Evolutionary conservation across 1,140 invertebrate species (phyloP).

Genomic region (Helicorthomorpha holstii): DNA sequence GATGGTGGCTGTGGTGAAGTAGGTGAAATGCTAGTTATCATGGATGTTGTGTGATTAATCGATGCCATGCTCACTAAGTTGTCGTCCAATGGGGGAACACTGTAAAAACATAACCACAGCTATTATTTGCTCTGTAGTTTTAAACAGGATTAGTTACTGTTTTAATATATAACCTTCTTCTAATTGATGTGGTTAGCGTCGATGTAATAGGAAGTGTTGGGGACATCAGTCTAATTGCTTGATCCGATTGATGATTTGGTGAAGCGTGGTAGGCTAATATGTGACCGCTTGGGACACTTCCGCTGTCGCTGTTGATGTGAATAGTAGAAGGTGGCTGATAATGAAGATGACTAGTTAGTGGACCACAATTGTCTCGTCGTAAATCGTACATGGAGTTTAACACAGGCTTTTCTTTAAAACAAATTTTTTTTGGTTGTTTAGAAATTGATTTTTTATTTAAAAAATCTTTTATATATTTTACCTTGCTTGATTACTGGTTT

Average conservation of each 20-base stretch:
- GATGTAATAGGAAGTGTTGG: neutral
- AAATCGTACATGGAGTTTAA: neutral
- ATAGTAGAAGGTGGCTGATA: too few species aligned
- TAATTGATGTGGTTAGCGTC: neutral
- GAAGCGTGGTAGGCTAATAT: neutral
- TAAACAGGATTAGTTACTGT: too few species aligned
- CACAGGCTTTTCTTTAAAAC: neutral
- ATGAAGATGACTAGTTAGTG: neutral
- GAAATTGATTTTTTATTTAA: neutral
- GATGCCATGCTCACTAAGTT: neutral
- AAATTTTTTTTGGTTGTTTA: neutral
- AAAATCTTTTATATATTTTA: neutral
- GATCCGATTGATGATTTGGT: neutral
- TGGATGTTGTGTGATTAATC: neutral
- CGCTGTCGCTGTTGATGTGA: too few species aligned
- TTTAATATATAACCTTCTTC: neutral
- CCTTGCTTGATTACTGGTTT: neutral
- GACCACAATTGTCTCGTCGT: neutral
- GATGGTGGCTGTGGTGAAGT: too few species aligned
- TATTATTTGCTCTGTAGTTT: too few species aligned
- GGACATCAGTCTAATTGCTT: neutral
- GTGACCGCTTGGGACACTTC: too few species aligned
- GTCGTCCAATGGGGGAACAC: neutral
- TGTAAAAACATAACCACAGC: neutral
- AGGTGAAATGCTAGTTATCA: neutral